A percentile compares a stretch with the other conserved stretches of the same genome.
phyloP scores from a whole-genome alignment of 1,140 invertebrate species.

The Asobara japonica region DNA sequence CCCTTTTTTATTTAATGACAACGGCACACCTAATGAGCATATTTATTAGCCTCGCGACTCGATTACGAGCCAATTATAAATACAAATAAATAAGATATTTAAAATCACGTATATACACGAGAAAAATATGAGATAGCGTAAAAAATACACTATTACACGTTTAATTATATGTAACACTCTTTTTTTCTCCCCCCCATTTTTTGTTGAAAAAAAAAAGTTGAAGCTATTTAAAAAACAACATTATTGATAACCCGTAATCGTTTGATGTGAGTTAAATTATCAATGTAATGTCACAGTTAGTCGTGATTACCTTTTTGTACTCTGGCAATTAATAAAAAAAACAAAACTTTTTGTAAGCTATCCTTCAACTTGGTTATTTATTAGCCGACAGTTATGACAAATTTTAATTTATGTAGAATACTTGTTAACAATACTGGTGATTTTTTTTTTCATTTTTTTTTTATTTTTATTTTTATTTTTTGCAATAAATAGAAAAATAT shows the following conservation, averaged over 20 bases:
- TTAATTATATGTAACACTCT: neutral
- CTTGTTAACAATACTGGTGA: too few species aligned
- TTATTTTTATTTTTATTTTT: too few species aligned
- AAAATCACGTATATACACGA: constrained; percentile 32
- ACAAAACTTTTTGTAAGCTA: constrained; percentile 61
- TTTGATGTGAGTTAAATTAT: constrained; percentile 55
- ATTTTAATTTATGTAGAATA: neutral
- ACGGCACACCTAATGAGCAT: constrained; percentile 26
- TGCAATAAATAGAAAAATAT: too few species aligned
- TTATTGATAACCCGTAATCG: constrained; percentile 38
- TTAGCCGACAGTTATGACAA: neutral
- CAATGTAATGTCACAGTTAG: constrained; percentile 53
- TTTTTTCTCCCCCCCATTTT: neutral
- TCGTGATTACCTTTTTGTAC: constrained; percentile 57
- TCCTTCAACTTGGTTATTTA: neutral
- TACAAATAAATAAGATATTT: constrained; percentile 28
- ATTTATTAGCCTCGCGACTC: constrained; percentile 33
- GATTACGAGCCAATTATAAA: constrained; percentile 27
- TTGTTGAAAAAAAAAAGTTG: neutral
- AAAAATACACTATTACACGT: constrained; percentile 24
- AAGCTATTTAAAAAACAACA: constrained; percentile 7
- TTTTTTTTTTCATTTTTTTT: too few species aligned
- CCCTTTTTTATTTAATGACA: constrained; percentile 28
- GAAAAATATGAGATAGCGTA: constrained; percentile 12
- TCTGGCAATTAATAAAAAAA: constrained; percentile 61